phyloP scores from a whole-genome alignment of 2,113 vertebrate genomes.

The Mus pahari region DNA sequence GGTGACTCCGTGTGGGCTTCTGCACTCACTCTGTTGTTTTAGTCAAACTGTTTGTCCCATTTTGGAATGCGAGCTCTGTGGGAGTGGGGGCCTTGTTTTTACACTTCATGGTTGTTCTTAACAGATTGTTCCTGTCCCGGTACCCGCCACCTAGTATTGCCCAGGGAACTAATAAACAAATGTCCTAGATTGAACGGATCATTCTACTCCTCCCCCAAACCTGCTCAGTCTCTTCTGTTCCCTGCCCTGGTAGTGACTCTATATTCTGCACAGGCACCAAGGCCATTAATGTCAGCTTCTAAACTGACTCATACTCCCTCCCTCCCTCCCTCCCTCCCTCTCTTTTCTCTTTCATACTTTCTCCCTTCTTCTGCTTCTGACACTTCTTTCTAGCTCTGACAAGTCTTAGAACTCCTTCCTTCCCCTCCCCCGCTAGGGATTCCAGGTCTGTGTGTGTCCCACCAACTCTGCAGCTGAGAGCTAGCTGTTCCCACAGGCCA shows the following conservation, averaged over 20 bases:
- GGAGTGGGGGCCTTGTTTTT: not conserved
- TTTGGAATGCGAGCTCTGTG: not conserved
- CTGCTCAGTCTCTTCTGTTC: slow-evolving; percentile 26
- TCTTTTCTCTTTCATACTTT: not conserved
- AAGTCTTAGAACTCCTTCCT: not conserved
- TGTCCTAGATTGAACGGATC: not conserved
- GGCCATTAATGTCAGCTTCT: not conserved
- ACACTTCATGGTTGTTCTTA: not conserved
- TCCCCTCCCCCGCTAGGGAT: not conserved
- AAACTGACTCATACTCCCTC: not conserved
- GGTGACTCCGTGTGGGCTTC: not conserved
- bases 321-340: not conserved
- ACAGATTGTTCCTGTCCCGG: not conserved
- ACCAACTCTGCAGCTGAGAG: not conserved
- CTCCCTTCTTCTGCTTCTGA: not conserved
- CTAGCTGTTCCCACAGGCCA: not conserved
- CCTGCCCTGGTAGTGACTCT: not conserved
- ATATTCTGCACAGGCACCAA: not conserved
- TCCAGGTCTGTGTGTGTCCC: not conserved
- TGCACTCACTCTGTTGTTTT: not conserved
- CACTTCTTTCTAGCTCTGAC: not conserved
- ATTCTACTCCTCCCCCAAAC: slow-evolving; percentile 26
- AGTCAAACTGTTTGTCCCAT: not conserved
- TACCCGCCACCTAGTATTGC: not conserved
- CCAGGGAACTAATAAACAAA: slow-evolving; percentile 31